phyloP scores from a whole-genome alignment of 2,113 vertebrate species.

The Mormoops blainvillei region DNA sequence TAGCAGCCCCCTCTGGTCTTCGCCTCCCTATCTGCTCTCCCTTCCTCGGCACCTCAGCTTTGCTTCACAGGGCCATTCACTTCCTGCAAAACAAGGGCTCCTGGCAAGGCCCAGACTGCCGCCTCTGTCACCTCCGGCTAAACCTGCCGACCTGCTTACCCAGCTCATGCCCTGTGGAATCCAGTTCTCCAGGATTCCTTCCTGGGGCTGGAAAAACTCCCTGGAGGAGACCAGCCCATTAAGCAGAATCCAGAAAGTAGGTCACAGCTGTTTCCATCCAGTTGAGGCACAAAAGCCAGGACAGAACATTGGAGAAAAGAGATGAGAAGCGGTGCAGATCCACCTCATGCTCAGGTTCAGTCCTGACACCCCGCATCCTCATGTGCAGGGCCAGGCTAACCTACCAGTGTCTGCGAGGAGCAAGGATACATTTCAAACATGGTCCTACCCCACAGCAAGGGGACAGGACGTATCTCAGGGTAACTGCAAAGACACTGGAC shows the following conservation, averaged over 20 bases:
- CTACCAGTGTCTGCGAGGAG: not conserved
- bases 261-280: slow-evolving; percentile 32
- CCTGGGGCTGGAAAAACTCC: not conserved
- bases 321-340: not conserved
- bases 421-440: not conserved
- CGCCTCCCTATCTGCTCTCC: not conserved
- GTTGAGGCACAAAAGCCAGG: not conserved
- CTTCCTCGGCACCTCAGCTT: not conserved
- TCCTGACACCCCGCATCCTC: not conserved
- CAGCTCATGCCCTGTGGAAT: not conserved
- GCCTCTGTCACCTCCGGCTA: not conserved
- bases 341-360: not conserved
- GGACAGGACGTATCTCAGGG: not conserved
- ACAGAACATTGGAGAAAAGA: not conserved
- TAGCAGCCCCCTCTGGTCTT: not conserved
- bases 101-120: not conserved
- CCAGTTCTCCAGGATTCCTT: slow-evolving; percentile 42
- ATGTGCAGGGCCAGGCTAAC: not conserved
- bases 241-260: slow-evolving; percentile 29
- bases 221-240: not conserved
- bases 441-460: rapidly evolving
- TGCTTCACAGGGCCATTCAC: not conserved
- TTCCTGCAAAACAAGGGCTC: not conserved
- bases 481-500: not conserved
- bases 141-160: not conserved